Base-by-base conservation (phyloP, 2,113 vertebrate genomes). In the Tinamus guttatus region DNA sequence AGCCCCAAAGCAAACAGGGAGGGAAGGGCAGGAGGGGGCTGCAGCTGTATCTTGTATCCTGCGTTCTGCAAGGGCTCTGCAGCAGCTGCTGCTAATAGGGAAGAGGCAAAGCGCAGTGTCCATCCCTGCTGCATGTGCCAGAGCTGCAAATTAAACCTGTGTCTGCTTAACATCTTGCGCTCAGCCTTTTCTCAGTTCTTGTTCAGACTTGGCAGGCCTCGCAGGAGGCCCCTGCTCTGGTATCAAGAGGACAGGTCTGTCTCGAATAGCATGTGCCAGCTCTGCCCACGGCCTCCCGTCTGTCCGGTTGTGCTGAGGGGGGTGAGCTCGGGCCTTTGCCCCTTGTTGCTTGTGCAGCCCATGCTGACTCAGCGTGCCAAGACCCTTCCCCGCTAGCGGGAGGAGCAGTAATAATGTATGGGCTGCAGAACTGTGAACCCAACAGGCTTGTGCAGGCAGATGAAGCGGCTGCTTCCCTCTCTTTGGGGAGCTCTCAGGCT, bases 351-450 rank as follows among this genome's bases (percentile, higher is more conserved):
- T 63, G 4, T 70, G 68, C 93, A 85, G 81, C 14, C 81, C 93
- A 3, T 74, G 89, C 36, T 54, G 73, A 59, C 4, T 92, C 7
- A 4, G 59, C 15, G 51, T 60, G 64, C 88, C 70, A 79, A 90
- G 76, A 56, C 77, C 25, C 6, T 62, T 77, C 17, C 74, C 81
- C 51, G 54, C 59, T 51, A 85, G 69, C 83, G 67, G 82, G 51
- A 67, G 80, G 64, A 28, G 75, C 14, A 89, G 90, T 71, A 96
- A 96, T 96, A 93, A 95, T 97, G 90, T 21, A 97, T 96, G 91
- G 93, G 4, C 85, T 91, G 85, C 60, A 95, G 94, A 95, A 94
- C 94, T 60, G 25, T 95, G 94, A 97, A 95, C 94, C 76, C 90
- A 25, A 87, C 71, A 22, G 49, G 70, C 87, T 95, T 45, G n/a